These are phyloP conservation scores for Lycaena phlaeas DNA, from an alignment of 2,888 invertebrate genomes.

Conservation along the genomic window DNA sequence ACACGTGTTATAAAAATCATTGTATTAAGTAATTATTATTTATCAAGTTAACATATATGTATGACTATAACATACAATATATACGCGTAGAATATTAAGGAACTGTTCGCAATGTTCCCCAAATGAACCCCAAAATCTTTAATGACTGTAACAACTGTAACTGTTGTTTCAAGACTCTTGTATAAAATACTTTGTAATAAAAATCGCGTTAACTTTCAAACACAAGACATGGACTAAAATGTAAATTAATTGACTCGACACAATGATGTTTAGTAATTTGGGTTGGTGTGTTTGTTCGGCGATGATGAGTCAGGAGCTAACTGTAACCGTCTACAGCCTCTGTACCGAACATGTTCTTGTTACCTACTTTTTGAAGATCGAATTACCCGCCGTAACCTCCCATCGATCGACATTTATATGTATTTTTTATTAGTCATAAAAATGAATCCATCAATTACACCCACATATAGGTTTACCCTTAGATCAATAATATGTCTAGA, in stretches of 20 bases:
- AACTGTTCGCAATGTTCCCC: too few relatives aligned
- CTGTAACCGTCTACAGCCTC: conserved; percentile 48
- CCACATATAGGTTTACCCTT: too few relatives aligned
- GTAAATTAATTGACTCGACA: conserved; percentile 27
- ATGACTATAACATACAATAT: too few relatives aligned
- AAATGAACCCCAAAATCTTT: too few relatives aligned
- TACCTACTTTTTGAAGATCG: conserved; percentile 56
- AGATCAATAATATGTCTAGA: too few relatives aligned
- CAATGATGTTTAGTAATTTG: conserved; percentile 36
- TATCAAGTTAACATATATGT: too few relatives aligned
- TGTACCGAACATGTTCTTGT: conserved; percentile 49
- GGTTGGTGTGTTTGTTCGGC: conserved; percentile 46
- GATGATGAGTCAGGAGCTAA: conserved; percentile 52
- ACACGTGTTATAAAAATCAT: conserved; percentile 12
- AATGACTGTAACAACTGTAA: too few relatives aligned
- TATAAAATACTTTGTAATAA: background rate
- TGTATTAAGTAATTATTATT: too few relatives aligned
- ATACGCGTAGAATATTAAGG: too few relatives aligned
- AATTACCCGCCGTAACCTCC: conserved; percentile 39
- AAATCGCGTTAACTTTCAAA: background rate
- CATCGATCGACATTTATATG: background rate
- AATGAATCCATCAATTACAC: too few relatives aligned
- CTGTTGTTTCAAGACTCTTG: too few relatives aligned
- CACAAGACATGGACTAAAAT: background rate
- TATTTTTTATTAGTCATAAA: too few relatives aligned